Evolutionary conservation across 2,888 invertebrate species (phyloP).

Genomic region (Diarsia dahlii): DNA sequence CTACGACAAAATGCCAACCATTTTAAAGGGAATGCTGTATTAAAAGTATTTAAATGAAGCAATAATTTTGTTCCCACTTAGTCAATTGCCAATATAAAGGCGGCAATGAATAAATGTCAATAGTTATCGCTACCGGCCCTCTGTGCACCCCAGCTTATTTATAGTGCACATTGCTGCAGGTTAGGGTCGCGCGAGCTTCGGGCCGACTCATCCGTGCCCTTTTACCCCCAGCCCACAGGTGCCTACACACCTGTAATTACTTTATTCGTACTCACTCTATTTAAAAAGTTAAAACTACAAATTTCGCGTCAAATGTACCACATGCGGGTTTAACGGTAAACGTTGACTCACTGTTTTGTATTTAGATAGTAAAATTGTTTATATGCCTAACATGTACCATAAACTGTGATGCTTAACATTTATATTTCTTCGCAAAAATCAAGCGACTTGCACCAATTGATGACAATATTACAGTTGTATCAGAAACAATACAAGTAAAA

Average conservation of each 20-base stretch:
- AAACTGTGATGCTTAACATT: conserved; percentile 13
- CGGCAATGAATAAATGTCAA: conserved; percentile 42
- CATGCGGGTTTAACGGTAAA: conserved; percentile 66
- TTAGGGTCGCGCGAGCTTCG: conserved; percentile 78
- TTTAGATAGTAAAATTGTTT: conserved; percentile 47
- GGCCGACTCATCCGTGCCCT: conserved; percentile 71
- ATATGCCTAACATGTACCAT: conserved; percentile 28
- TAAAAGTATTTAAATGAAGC: conserved; percentile 1
- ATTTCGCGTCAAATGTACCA: conserved; percentile 24
- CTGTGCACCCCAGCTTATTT: conserved; percentile 60
- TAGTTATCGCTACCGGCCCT: conserved; percentile 42
- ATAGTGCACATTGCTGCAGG: conserved; percentile 66
- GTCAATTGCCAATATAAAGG: conserved; percentile 33
- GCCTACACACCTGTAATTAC: conserved; percentile 84
- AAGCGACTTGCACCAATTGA: conserved; percentile 2
- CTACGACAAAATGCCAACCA: background rate
- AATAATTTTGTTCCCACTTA: conserved; percentile 22
- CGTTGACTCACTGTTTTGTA: conserved; percentile 58
- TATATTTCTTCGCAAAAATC: background rate
- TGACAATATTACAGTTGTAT: conserved; percentile 6
- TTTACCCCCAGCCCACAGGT: conserved; percentile 85
- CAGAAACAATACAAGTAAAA: conserved; percentile 29
- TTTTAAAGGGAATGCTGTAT: background rate
- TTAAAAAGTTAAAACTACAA: conserved; percentile 40
- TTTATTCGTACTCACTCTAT: conserved; percentile 68